Percentiles rank a stretch among this genome's conserved stretches.
Conservation (phyloP, 2,888 invertebrate species). For the Drosophila rubida region DNA sequence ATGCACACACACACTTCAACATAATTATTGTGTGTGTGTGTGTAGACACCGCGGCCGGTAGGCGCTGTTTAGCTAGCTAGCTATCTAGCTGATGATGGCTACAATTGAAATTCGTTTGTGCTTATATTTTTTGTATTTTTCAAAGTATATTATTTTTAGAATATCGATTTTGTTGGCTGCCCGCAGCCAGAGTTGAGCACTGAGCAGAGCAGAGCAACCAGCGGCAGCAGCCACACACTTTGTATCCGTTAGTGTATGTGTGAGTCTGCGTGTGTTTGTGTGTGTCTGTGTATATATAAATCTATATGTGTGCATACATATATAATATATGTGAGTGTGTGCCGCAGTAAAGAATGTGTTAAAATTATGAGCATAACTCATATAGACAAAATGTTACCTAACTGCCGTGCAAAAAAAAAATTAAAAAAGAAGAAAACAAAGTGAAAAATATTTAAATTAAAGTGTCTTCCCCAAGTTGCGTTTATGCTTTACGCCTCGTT, state of each 20-base stretch:
- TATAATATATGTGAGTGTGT: conserved; percentile 32
- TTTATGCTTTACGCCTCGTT: conserved; percentile 4
- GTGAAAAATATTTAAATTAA: conserved; percentile 36
- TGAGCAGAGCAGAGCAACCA: conserved; percentile 36
- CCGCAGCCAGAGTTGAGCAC: conserved; percentile 53
- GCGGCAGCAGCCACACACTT: conserved; percentile 48
- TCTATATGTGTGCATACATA: conserved; percentile 27
- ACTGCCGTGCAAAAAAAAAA: conserved; percentile 59
- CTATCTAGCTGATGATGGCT: conserved; percentile 27
- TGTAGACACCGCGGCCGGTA: conserved; percentile 36
- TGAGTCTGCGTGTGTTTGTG: conserved; percentile 29
- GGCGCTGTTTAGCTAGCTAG: conserved; percentile 22
- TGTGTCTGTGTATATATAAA: conserved; percentile 31
- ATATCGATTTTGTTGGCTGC: conserved; percentile 80
- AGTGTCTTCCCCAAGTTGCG: conserved; percentile 20
- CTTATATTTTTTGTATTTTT: conserved; percentile 69
- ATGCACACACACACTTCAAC: conserved; percentile 16
- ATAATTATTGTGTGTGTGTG: conserved; percentile 15
- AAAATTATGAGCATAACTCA: conserved; percentile 74
- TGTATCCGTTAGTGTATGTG: conserved; percentile 35
- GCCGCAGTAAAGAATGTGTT: conserved; percentile 71
- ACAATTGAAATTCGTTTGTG: conserved; percentile 72
- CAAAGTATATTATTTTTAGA: conserved; percentile 82
- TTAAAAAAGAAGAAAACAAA: neutral
- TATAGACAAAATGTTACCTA: conserved; percentile 74